Conservation (phyloP, 2,888 invertebrate species). For the Serripes groenlandicus region DNA sequence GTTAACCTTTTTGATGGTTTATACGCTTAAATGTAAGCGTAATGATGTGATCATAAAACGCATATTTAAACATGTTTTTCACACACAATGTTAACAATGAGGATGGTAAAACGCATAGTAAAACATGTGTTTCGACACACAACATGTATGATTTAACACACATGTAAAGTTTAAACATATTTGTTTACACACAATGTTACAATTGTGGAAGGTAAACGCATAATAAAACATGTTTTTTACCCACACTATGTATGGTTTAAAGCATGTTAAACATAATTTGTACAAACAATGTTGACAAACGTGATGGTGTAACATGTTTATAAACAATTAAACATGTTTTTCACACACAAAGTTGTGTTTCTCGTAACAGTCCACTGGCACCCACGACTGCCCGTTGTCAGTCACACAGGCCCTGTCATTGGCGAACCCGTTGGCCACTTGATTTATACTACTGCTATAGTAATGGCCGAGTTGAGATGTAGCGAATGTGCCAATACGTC, state of each 20-base stretch:
- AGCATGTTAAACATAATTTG: too few species aligned
- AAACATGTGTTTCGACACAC: too few species aligned
- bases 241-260: too few species aligned
- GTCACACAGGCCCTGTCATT: not conserved
- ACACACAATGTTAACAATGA: not conserved
- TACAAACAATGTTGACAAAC: not conserved
- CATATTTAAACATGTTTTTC: not conserved
- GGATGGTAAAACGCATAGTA: too few species aligned
- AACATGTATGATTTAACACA: too few species aligned
- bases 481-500: not conserved
- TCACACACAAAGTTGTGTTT: constrained; percentile 4
- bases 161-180: too few species aligned
- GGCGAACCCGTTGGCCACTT: not conserved
- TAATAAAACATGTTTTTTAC: too few species aligned
- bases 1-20: too few species aligned
- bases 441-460: not conserved
- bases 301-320: not conserved
- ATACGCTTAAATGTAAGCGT: too few species aligned
- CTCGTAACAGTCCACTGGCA: not conserved
- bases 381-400: not conserved
- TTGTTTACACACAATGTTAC: too few species aligned
- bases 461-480: not conserved
- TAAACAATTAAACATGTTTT: not conserved
- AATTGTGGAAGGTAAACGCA: too few species aligned
- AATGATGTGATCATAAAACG: not conserved